Base-by-base conservation (phyloP, 2,113 vertebrate genomes). In the Pipa parva region DNA sequence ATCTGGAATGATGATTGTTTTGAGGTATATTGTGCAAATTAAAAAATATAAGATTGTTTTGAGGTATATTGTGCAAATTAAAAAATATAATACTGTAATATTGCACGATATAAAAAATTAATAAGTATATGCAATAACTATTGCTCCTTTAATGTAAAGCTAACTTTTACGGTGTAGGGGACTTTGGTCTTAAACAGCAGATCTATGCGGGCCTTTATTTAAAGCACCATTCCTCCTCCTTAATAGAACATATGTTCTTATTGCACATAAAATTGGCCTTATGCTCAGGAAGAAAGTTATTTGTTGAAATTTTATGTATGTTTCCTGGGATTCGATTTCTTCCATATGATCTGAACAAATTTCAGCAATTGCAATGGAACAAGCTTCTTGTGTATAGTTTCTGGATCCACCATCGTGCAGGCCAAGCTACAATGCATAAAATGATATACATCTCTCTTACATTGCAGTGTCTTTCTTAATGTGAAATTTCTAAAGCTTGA, bases 331-430 rank as follows among this genome's bases (percentile, higher is more conserved):
- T 8, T 17, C 48, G n/a, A 63, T 54, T 2, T 15, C 3, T 63
- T 63, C 62, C 48, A 63, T 63, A 52, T 63, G 60, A 54, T 20
- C 24, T 37, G 21, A 28, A 51, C 10, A 52, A 63, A 27, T 18
- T 21, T 7, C 17, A 27, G 5, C 7, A 15, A 17, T 20, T 61
- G 18, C 10, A 33, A 26, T 45, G 20, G 20, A 63, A 12, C 45
- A 37, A 15, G 29, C 10, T 28, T 11, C 3, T 1, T 48, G n/a
- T 8, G 9, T 25, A 1, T 18, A 3, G 6, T 2, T 31, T 42
- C 21, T 61, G 31, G 27, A 33, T 31, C 26, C 29, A 29, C 20
- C 25, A 48, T 12, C n/a, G 39, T 61, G 5, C 26, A 18, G 17
- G n/a, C 18, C 3, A 58, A 3, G 5, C 31, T 12, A 24, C 13